Base-by-base conservation (phyloP, 2,888 invertebrate species). In the Trachelus tabidus region DNA sequence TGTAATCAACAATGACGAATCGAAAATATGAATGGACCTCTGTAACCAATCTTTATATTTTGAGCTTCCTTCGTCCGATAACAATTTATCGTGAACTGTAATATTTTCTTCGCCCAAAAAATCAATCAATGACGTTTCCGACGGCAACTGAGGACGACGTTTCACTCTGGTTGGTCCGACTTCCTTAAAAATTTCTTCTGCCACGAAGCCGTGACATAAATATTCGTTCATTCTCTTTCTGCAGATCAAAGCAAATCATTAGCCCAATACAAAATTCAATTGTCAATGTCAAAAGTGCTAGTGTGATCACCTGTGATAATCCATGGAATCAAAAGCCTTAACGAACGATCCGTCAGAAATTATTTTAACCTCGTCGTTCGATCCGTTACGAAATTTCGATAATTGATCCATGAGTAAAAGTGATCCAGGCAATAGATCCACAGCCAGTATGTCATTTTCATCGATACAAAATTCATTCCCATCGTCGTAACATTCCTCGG, bases 141-240 rank as follows among this genome's bases (percentile, higher is more conserved):
- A 91, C 79, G 92, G 92, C 3, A 92, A 80, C 33, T 92, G 92
- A 76, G 92, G 89, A 78, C 93, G 89, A 75, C 92, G 90, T 82
- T 92, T 92, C 3, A 92, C 90, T 78, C 92, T 89, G 56, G 90
- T 87, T 1, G 92, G 89, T 4, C 86, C 84, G 90, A 96, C 94
- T 84, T 95, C 94, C 12, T 93, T 93, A 69, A 96, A 90, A 82
- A 96, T 96, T 92, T 95, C 94, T 85, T 95, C 95, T 0, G 96
- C 96, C 69, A 96, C 90, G 88, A 94, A 96, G 87, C 94, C 95
- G 68, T 95, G 94, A 84, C 96, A 96, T 74, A 95, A 92, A 89
- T 95, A 96, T 88, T 96, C 95, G 87, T 96, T 96, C 94, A 96
- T 96, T 93, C 94, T 95, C 90, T 94, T 93, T 86, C 96, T 96